phyloP scores from a whole-genome alignment of 2,888 invertebrate species.

The Pandemis heparana region DNA sequence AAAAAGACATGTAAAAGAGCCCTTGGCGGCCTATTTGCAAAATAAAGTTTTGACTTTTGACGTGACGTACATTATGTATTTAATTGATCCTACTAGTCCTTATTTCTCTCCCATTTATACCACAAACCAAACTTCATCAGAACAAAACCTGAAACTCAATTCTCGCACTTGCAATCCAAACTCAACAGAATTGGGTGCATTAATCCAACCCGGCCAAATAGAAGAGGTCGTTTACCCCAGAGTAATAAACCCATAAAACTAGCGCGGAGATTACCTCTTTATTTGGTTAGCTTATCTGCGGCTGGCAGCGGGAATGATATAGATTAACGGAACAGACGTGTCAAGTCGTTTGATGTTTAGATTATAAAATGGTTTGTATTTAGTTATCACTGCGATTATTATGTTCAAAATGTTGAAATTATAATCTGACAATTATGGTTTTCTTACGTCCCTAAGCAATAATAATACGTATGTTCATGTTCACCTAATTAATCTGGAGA shows the following conservation, averaged over 20 bases:
- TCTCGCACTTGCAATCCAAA: neutral
- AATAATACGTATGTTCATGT: too few species aligned
- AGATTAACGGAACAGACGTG: neutral
- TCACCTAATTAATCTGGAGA: too few species aligned
- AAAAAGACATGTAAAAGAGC: too few species aligned
- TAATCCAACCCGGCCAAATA: constrained; percentile 62
- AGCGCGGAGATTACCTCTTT: constrained; percentile 76
- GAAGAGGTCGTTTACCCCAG: constrained; percentile 68
- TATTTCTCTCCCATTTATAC: neutral
- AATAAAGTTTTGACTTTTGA: too few species aligned
- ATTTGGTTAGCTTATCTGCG: constrained; percentile 78
- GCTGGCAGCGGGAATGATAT: neutral
- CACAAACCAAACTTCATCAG: neutral
- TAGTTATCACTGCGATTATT: too few species aligned
- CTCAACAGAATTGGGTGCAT: constrained; percentile 48
- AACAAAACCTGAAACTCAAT: constrained; percentile 2
- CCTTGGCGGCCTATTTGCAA: too few species aligned
- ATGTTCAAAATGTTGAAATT: too few species aligned
- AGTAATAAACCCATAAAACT: constrained; percentile 68
- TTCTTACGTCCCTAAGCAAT: too few species aligned
- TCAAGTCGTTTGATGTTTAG: neutral
- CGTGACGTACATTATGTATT: too few species aligned
- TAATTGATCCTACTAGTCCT: too few species aligned
- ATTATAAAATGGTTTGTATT: neutral
- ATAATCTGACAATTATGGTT: too few species aligned